These are phyloP conservation scores for Martes martes DNA, from an alignment of 2,113 vertebrate species.

Conservation along the genomic window DNA sequence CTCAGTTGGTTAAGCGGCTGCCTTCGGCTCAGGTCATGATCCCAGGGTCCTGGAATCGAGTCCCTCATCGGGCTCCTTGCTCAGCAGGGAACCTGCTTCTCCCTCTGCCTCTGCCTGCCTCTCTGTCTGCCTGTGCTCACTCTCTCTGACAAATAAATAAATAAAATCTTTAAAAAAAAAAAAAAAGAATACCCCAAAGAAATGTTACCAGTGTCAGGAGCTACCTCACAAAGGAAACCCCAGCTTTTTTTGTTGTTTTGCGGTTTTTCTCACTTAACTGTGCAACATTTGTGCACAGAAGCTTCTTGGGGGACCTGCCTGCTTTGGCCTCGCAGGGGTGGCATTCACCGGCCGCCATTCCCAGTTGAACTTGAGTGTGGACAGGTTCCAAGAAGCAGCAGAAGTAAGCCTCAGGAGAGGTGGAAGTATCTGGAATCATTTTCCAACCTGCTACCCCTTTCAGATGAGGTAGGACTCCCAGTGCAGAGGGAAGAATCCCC, in stretches of 20 bases:
- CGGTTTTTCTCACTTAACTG: neutral
- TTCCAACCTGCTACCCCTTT: neutral
- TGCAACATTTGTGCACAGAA: neutral
- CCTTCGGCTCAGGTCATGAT: too few species aligned
- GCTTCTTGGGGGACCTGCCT: neutral
- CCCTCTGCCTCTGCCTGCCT: too few species aligned
- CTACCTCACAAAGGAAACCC: neutral
- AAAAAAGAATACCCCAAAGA: constrained; percentile 22
- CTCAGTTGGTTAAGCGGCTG: too few species aligned
- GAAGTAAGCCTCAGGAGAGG: accelerated
- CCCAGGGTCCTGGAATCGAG: too few species aligned
- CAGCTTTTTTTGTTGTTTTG: too few species aligned
- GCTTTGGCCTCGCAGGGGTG: neutral
- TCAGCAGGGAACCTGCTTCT: too few species aligned
- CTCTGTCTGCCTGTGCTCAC: too few species aligned
- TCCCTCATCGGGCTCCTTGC: too few species aligned
- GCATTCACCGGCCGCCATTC: accelerated
- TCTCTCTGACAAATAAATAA: too few species aligned
- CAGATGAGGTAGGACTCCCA: accelerated
- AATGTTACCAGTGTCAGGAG: neutral
- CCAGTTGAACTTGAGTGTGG: accelerated
- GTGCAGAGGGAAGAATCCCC: accelerated
- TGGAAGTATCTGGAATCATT: neutral
- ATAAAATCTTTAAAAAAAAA: too few species aligned
- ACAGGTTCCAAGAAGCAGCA: neutral